A percentile compares a stretch with the other conserved stretches of the same genome.
These are phyloP conservation scores for Ginglymostoma cirratum DNA, from an alignment of 2,113 vertebrate species.

Conservation along the genomic window DNA sequence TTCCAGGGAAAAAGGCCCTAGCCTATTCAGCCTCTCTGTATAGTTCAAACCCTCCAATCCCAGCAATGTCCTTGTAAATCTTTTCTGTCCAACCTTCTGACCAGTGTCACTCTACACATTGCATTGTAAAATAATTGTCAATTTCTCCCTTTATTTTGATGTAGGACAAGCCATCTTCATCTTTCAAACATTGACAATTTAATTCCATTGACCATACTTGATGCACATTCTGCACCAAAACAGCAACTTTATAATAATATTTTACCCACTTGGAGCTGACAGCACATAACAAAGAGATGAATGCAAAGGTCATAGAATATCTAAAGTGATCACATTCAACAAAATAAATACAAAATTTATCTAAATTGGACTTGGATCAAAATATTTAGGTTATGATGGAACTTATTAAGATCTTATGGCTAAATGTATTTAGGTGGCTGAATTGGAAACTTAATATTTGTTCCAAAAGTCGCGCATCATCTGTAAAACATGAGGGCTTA, in stretches of 20 bases:
- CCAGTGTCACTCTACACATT: not conserved
- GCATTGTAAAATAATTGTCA: not conserved
- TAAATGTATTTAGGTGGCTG: slow-evolving; percentile 9
- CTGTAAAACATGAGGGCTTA: not conserved
- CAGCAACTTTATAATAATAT: not conserved
- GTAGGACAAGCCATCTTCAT: not conserved
- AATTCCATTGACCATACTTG: not conserved
- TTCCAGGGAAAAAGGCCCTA: too few species aligned
- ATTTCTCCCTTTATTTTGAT: not conserved
- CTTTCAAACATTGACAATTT: not conserved
- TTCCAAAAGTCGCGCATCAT: not conserved
- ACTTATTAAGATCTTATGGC: not conserved
- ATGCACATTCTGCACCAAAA: not conserved
- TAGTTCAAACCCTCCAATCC: too few species aligned
- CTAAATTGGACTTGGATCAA: not conserved
- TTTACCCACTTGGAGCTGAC: not conserved
- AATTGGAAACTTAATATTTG: not conserved
- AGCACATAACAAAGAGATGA: not conserved
- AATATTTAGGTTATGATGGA: not conserved
- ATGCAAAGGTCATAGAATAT: not conserved
- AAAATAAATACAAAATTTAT: not conserved
- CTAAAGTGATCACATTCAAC: not conserved
- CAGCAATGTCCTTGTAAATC: too few species aligned
- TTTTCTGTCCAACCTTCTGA: not conserved
- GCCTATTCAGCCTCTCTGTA: too few species aligned